Percentiles rank a stretch among this genome's conserved stretches.
phyloP scores from a whole-genome alignment of 2,113 vertebrate species.

The Erinaceus europaeus region DNA sequence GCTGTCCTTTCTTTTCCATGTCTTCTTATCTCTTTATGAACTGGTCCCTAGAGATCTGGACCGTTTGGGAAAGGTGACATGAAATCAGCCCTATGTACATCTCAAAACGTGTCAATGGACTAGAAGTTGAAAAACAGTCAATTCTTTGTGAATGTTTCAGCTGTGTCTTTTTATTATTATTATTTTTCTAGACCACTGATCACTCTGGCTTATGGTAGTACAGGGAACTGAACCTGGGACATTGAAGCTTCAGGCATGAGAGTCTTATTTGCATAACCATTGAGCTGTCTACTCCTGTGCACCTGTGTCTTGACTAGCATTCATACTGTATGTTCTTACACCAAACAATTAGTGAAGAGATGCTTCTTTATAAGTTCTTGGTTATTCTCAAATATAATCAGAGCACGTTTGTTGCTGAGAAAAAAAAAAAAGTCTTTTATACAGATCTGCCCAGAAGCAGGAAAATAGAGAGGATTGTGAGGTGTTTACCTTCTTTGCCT shows the following conservation, averaged over 20 bases:
- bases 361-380: conserved; percentile 25
- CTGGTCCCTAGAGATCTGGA: neutral
- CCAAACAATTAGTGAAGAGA: conserved; percentile 14
- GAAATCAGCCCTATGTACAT: neutral
- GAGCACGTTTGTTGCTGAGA: too few relatives aligned
- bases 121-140: neutral
- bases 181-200: too few relatives aligned
- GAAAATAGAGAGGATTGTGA: neutral
- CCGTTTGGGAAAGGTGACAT: rapidly evolving
- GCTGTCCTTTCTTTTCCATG: too few relatives aligned
- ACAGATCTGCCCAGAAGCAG: neutral
- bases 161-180: too few relatives aligned
- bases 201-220: too few relatives aligned
- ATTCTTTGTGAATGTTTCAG: too few relatives aligned
- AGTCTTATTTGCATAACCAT: too few relatives aligned
- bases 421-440: conserved; percentile 50
- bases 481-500: neutral
- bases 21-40: neutral
- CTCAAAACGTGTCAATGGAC: neutral
- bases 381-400: conserved; percentile 4
- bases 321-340: neutral
- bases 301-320: neutral
- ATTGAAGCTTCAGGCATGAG: too few relatives aligned
- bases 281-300: too few relatives aligned
- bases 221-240: too few relatives aligned